These are phyloP conservation scores for Leptoteleia sp. DNA, from an alignment of 1,140 invertebrate species.

Conservation along the genomic window DNA sequence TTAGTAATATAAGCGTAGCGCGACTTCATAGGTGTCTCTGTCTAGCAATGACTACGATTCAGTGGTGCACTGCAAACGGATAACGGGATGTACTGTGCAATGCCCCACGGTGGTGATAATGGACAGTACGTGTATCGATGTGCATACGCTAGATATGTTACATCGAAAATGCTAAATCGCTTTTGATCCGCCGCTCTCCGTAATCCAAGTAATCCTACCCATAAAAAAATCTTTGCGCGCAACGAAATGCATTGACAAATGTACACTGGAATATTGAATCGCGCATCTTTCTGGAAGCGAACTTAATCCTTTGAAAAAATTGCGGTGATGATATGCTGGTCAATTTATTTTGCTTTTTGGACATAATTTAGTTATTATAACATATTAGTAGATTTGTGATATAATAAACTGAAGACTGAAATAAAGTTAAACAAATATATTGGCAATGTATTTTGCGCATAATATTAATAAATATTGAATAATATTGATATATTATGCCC, in stretches of 20 bases:
- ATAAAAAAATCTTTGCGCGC: constrained; percentile 35
- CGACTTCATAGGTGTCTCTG: constrained; percentile 39
- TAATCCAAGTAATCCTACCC: constrained; percentile 40
- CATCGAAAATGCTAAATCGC: constrained; percentile 57
- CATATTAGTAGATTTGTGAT: too few relatives aligned
- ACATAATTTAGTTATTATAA: too few relatives aligned
- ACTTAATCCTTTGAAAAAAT: too few relatives aligned
- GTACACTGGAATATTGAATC: not conserved
- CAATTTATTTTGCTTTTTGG: too few relatives aligned
- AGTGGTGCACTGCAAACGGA: constrained; percentile 38
- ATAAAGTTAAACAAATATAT: too few relatives aligned
- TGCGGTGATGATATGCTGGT: too few relatives aligned
- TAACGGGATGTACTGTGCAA: constrained; percentile 46
- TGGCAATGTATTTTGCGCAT: too few relatives aligned
- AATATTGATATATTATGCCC: too few relatives aligned
- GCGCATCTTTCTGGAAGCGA: too few relatives aligned
- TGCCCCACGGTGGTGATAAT: constrained; percentile 45
- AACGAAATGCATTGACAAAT: constrained; percentile 7
- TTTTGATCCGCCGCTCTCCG: constrained; percentile 36
- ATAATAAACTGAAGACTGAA: too few relatives aligned
- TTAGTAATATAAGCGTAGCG: constrained; percentile 42
- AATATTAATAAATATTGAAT: too few relatives aligned
- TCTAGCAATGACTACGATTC: constrained; percentile 46
- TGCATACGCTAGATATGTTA: constrained; percentile 56
- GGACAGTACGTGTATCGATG: constrained; percentile 64